Evolutionary conservation across 1,140 invertebrate genomes (phyloP).

Genomic region (Penaeus indicus): DNA sequence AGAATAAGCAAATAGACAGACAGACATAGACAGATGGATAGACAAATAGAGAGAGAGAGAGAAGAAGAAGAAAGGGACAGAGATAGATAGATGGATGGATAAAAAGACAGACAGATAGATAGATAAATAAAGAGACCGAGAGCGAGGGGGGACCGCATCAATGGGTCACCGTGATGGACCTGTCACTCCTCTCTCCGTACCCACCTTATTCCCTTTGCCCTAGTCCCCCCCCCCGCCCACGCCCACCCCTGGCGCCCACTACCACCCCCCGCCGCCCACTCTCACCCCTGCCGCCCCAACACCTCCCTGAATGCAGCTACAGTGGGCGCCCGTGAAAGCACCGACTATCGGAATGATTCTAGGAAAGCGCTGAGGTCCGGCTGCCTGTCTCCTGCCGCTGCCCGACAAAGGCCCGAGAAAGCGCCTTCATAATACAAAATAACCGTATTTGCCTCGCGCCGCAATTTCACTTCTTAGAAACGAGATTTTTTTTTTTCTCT

Average conservation of each 20-base stretch:
- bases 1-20: too few species aligned
- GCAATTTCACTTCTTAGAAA: slow-evolving; percentile 40
- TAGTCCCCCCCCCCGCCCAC: too few species aligned
- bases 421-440: slow-evolving; percentile 37
- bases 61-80: too few species aligned
- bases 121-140: too few species aligned
- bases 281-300: neutral
- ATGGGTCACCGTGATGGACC: slow-evolving; percentile 41
- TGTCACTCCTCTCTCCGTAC: slow-evolving; percentile 34
- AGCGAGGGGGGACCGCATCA: neutral
- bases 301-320: neutral
- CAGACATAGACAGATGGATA: too few species aligned
- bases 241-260: neutral
- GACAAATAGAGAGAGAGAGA: too few species aligned
- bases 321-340: neutral
- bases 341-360: slow-evolving; percentile 19
- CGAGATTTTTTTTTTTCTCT: slow-evolving; percentile 10
- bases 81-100: too few species aligned
- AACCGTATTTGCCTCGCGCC: slow-evolving; percentile 39
- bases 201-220: too few species aligned
- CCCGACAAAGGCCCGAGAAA: slow-evolving; percentile 21
- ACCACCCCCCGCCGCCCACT: neutral
- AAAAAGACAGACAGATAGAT: too few species aligned
- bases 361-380: slow-evolving; percentile 6
- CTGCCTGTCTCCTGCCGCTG: neutral